Base-by-base conservation (phyloP, 2,888 invertebrate genomes). In the Nebria brevicollis region DNA sequence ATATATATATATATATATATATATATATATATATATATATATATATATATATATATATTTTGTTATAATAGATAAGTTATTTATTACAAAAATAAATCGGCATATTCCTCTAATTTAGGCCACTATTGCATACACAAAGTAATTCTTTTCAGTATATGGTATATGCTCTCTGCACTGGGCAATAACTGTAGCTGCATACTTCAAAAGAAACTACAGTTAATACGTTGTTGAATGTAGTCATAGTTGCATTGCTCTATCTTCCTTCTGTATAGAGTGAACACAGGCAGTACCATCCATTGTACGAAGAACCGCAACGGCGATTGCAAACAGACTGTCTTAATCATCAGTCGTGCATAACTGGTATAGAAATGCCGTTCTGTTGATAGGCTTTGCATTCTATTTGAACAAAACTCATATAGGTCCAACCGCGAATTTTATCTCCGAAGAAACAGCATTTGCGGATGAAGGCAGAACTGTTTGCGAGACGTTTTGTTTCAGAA, bases 121-220 rank as follows among this genome's bases (percentile, higher is more conserved):
- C 13, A 54, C 54, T 54, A 11, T 54, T 54, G 8, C 68, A 68
- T 15, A 11, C 1, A 34, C 0, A 34, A 34, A 34, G 2, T 26
- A 2, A 15, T 15, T 68, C 11, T 20, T 68, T 11, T 68, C 10
- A 54, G 54, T 2, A 13, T 11, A 54, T 54, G 54, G 8, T 54
- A 54, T 54, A 54, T 54, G 73, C 73, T 41, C 73, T 73, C 73
- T 13, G n/a, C 41, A 43, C 15, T 72, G 54, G 7, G 8, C 13
- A 54, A 54, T 13, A 54, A 13, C 6, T 2, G 54, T 34, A 54
- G 2, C 8, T 66, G 65, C n/a, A 41, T 54, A 78, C 78, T 73
- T 78, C 78, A 78, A 78, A 78, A 78, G 78, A 73, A 41, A 72
- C 65, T 66, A 72, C 73, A 64, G 78, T 78, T 78, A 78, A 78